Evolutionary conservation across 2,113 vertebrate species (phyloP).

Genomic region (Oreochromis spilurus): DNA sequence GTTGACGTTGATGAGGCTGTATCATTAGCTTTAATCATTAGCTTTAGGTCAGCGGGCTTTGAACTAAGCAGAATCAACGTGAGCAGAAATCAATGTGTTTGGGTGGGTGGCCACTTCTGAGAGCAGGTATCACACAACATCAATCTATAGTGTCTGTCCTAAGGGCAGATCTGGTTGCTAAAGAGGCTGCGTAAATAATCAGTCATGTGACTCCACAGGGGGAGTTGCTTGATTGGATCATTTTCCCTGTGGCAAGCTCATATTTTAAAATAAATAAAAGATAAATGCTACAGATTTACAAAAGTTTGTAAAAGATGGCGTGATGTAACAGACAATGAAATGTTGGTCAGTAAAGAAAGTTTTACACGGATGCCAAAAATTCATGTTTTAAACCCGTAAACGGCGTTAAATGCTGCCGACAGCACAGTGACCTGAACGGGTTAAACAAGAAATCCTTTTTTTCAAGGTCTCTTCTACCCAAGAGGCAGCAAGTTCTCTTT

Average conservation of each 20-base stretch:
- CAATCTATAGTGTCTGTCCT: constrained; percentile 18
- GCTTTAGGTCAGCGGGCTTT: not conserved
- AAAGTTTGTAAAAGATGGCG: not conserved
- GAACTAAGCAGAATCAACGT: not conserved
- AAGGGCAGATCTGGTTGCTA: not conserved
- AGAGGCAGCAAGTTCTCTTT: constrained; percentile 30
- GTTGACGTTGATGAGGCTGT: not conserved
- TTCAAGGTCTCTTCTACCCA: not conserved
- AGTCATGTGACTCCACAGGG: not conserved
- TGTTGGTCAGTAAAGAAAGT: not conserved
- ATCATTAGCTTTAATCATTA: not conserved
- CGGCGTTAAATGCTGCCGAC: not conserved
- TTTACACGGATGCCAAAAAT: not conserved
- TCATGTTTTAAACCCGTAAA: not conserved
- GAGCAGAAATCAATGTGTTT: constrained; percentile 28
- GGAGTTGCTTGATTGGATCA: not conserved
- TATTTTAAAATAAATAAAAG: not conserved
- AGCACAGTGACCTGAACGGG: not conserved
- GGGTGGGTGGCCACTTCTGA: not conserved
- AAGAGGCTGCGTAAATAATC: not conserved
- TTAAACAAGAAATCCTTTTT: not conserved
- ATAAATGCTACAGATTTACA: not conserved
- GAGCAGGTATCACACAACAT: constrained; percentile 1
- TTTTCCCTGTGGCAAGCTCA: not conserved
- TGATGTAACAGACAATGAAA: constrained; percentile 10